Evolutionary conservation across 2,888 invertebrate species (phyloP), one percentile per base, ranked within the genome.

Genomic region (Leptinotarsa tumamoca): DNA sequence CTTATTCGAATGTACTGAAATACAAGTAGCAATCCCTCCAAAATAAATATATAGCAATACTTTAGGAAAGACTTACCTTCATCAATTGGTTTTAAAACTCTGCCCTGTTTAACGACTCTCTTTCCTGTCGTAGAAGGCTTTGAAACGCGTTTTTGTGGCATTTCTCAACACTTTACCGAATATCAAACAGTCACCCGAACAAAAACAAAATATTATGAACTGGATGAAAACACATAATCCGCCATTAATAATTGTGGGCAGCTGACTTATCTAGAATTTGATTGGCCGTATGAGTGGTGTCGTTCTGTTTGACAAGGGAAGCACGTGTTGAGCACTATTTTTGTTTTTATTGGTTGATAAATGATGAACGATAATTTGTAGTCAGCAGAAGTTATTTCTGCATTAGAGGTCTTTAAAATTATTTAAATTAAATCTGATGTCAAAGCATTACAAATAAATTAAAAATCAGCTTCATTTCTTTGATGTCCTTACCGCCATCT

Each of bases 241-340:
- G 63, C 63, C 63, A 63, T 63, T 63, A 63, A 63, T 43, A 43
- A 43, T 27, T 14, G 10, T 33, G 5, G 17, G 43, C 63, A 63
- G 63, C 63, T 63, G 63, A 63, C 63, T 63, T 63, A 63, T 63
- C 33, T 63, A 7, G n/a, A 5, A 33, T 63, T 33, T 63, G 63
- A 63, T 63, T 63, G 63, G 63, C 4, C 23, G 10, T 1, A 43
- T 10, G 43, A 14, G 58, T 58, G 58, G 58, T 58, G 58, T 23
- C 18, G 33, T 63, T 27, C 63, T 3, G 43, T 63, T 63, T 63
- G 63, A 63, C 63, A 63, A 63, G 7, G 17, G 43, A 27, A 33
- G 43, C 63, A 63, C 63, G 63, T 63, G 63, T 43, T 63, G 1
- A n/a, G 17, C 17, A 43, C 7, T n/a, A n/a, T 23, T 61, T 23